A percentile compares a stretch with the other conserved stretches of the same genome.
Conservation (phyloP, 2,113 vertebrate genomes). For the Pristiophorus japonicus region DNA sequence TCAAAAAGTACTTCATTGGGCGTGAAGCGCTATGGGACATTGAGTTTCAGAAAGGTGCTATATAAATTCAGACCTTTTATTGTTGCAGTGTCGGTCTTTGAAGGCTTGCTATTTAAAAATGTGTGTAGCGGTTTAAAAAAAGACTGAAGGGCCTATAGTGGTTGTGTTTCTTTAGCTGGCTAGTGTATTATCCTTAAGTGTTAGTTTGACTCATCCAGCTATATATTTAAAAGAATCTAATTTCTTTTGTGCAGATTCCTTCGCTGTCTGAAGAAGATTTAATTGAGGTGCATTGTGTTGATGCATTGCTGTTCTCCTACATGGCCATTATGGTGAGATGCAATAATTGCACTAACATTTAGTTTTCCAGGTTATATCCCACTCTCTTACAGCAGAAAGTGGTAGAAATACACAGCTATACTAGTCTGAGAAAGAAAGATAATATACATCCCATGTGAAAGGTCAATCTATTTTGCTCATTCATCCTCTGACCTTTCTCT, state of each 20-base stretch:
- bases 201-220: too few species aligned
- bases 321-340: not conserved
- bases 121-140: not conserved
- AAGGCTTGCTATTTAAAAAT: not conserved
- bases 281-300: not conserved
- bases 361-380: not conserved
- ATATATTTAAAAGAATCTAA: not conserved
- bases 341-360: not conserved
- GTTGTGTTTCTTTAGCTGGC: not conserved
- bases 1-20: not conserved
- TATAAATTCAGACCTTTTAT: too few species aligned
- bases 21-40: too few species aligned
- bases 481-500: not conserved
- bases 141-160: not conserved
- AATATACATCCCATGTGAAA: not conserved
- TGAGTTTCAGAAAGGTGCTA: too few species aligned
- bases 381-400: not conserved
- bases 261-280: not conserved
- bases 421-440: not conserved
- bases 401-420: not conserved
- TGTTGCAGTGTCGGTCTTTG: too few species aligned
- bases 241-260: not conserved
- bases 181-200: not conserved
- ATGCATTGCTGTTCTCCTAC: not conserved
- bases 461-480: not conserved